Percentiles rank a stretch among this genome's conserved stretches.
Conservation (phyloP, 2,113 vertebrate species). For the Odobenus rosmarus region DNA sequence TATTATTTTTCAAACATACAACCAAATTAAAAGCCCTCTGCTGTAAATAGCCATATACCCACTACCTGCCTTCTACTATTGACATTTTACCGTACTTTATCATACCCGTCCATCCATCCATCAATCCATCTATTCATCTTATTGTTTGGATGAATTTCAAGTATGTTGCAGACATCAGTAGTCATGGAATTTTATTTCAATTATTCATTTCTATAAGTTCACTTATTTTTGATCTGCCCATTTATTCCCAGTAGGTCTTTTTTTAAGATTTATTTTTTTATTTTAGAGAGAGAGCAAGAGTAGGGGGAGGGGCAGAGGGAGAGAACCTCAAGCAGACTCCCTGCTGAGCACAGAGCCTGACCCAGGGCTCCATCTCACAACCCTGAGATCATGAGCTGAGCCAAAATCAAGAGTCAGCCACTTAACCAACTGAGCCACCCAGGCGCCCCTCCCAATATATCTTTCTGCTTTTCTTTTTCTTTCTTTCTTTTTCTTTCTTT, state of each 20-base stretch:
- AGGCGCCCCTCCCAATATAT: too few relatives aligned
- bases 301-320: too few relatives aligned
- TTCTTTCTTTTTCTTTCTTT: too few relatives aligned
- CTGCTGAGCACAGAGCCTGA: too few relatives aligned
- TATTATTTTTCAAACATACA: background rate
- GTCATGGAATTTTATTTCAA: background rate
- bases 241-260: background rate
- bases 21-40: background rate
- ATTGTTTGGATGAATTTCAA: background rate
- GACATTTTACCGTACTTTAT: background rate
- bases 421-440: too few relatives aligned
- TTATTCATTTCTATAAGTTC: background rate
- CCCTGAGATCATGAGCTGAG: too few relatives aligned
- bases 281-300: too few relatives aligned
- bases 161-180: background rate
- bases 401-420: too few relatives aligned
- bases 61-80: background rate
- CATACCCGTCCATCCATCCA: background rate
- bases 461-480: too few relatives aligned
- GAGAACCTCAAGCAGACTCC: too few relatives aligned
- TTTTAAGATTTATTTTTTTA: background rate
- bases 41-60: background rate
- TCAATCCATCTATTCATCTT: background rate
- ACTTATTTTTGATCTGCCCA: background rate
- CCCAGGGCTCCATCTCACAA: too few relatives aligned